Base-by-base conservation (phyloP, 2,888 invertebrate genomes). In the Vandiemenella viatica region DNA sequence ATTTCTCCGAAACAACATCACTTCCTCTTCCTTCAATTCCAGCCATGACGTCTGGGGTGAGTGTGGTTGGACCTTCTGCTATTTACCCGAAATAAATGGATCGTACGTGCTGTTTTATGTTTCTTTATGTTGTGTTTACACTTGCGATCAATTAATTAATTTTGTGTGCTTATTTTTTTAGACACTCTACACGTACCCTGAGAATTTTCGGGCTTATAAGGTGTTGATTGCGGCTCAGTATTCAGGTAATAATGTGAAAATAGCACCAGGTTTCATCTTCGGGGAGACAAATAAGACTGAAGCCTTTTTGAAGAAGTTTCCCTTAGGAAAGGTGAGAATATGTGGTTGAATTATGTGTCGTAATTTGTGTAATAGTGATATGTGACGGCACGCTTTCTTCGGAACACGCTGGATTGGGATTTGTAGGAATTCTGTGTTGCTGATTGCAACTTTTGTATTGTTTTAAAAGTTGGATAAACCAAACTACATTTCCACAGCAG, bases 141-240 rank as follows among this genome's bases (percentile, higher is more conserved):
- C n/a, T n/a, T n/a, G n/a, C n/a, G n/a, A n/a, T n/a, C n/a, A n/a
- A n/a, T n/a, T n/a, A n/a, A n/a, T n/a, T n/a, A 20, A 37, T 26
- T 23, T 45, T 46, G 21, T 26, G 21, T 44, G 38, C n/a, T 40
- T 53, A 45, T 18, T 50, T 49, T 54, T 52, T n/a, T 77, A 93
- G 92, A 95, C 91, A 70, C 79, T 98, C 65, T 97, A 93, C 77
- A 95, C 96, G 68, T 93, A 93, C 75, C 87, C 91, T 62, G 89
- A 91, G 70, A 97, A 95, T 78, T 96, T 95, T 78, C 86, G 97
- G 70, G 93, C 96, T 61, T 89, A 85, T 71, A 98, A 98, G 76
- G 90, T 85, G 66, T 81, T 96, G 67, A 91, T 97, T 68, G 96
- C 97, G 64, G 96, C 97, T 66, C 82, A 93, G 72, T 96, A 88